Evolutionary conservation across 1,140 invertebrate genomes (phyloP).

Genomic region (Caenorhabditis tropicalis): DNA sequence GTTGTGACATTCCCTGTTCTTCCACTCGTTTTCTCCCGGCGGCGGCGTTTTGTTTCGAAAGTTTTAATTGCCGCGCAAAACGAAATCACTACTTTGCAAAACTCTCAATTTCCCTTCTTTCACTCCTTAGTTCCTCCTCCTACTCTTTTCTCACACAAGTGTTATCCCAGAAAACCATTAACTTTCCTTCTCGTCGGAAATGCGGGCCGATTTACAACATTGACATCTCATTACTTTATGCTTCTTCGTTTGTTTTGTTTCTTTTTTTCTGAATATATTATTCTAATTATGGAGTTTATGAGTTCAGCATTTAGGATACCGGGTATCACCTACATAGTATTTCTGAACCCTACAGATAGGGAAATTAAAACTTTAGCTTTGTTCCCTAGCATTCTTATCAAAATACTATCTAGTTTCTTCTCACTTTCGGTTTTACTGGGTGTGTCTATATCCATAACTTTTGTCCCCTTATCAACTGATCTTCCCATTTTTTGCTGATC

Average conservation of each 20-base stretch:
- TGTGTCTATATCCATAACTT: conserved; percentile 23
- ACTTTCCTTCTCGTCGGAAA: conserved; percentile 43
- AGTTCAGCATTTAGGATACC: too few species aligned
- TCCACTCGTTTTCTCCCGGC: not conserved
- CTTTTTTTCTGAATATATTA: not conserved
- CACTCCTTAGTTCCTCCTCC: too few species aligned
- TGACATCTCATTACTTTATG: conserved; percentile 35
- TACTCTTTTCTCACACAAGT: conserved; percentile 2
- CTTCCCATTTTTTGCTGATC: conserved; percentile 7
- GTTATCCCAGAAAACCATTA: conserved; percentile 37
- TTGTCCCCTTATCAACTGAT: not conserved
- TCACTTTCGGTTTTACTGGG: not conserved
- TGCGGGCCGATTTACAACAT: conserved; percentile 38
- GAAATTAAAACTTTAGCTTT: too few species aligned
- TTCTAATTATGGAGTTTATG: too few species aligned
- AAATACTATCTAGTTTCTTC: not conserved
- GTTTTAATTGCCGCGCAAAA: conserved; percentile 38
- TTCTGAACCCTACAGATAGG: too few species aligned
- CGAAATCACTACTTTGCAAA: conserved; percentile 12
- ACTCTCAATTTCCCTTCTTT: not conserved
- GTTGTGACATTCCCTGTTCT: conserved; percentile 29
- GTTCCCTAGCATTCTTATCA: too few species aligned
- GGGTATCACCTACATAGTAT: too few species aligned
- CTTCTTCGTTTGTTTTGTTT: conserved; percentile 38
- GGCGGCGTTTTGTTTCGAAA: not conserved